Conservation (phyloP, 2,113 vertebrate genomes). For the Phrynosoma platyrhinos region DNA sequence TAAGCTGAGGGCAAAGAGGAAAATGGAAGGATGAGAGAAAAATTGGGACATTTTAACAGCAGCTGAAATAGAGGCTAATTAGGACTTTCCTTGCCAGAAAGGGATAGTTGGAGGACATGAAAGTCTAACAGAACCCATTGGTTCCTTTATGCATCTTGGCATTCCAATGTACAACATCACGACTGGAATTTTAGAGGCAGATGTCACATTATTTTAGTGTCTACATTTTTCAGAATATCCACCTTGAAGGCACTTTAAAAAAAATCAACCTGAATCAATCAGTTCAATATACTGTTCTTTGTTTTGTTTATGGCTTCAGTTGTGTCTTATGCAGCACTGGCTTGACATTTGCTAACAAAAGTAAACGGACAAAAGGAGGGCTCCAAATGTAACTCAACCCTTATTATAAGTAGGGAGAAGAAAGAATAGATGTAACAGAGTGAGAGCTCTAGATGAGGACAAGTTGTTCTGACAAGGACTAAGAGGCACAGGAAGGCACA, state of each 20-base stretch:
- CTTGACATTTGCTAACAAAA: constrained; percentile 25
- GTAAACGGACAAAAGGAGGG: neutral
- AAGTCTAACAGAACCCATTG: constrained; percentile 19
- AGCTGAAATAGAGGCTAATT: too few species aligned
- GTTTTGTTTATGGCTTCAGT: constrained; percentile 13
- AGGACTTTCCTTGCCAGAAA: too few species aligned
- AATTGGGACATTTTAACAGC: too few species aligned
- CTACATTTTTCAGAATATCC: constrained; percentile 21
- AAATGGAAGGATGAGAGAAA: too few species aligned
- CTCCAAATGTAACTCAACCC: neutral
- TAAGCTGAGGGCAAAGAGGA: too few species aligned
- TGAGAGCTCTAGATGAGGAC: neutral
- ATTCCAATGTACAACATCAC: constrained; percentile 34
- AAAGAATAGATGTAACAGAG: neutral
- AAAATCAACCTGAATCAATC: constrained; percentile 2
- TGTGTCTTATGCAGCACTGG: neutral
- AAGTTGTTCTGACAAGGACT: constrained; percentile 5
- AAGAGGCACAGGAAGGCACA: neutral
- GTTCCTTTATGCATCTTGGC: neutral
- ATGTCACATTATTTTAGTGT: neutral
- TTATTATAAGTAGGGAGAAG: neutral
- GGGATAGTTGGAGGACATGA: too few species aligned
- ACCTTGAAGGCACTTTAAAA: neutral
- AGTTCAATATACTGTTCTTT: neutral
- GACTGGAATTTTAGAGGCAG: constrained; percentile 34